Evolutionary conservation across 2,113 vertebrate species (phyloP), one percentile per base, ranked within the genome.

Genomic region (Natator depressus): DNA sequence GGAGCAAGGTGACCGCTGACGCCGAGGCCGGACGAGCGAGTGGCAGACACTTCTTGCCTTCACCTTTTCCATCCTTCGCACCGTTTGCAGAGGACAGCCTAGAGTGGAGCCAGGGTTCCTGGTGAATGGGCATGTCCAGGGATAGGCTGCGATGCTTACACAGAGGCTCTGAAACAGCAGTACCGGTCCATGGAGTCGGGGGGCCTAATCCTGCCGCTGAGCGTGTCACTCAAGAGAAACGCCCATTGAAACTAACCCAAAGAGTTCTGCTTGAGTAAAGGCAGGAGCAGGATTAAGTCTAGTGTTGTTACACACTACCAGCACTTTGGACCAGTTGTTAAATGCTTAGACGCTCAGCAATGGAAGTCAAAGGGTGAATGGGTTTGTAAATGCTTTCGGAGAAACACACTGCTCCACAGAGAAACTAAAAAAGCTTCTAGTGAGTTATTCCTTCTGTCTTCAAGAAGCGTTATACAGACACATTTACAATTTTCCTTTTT

Each of bases 1-100:
- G 55, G 78, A 54, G 51, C 51, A 53, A 19, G 51, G 51, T 53
- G 51, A 94, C 79, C 10, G 57, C 57, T 31, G 6, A 5, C 24
- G 55, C 93, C 95, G 87, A 75, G 89, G 94, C 89, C 82, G 89
- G 85, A 80, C 95, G 93, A 89, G 59, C 47, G 22, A 29, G 85
- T 90, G 29, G 96, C 93, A 93, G 93, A 96, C 88, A 93, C 50
- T 89, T 38, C 94, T 96, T 89, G 97, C 98, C 98, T 98, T 98
- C 98, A 97, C 97, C 81, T 79, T 72, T 94, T 89, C 96, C 93
- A 96, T 97, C 97, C 97, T 98, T 98, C 97, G 97, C 93, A 96
- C 96, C 90, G 78, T 85, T 90, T 97, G 96, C 81, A 89, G 97
- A 96, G 97, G 97, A 96, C 92, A 97, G 93, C 85, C 93, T 89